These are phyloP conservation scores for Xiphophorus birchmanni DNA, from an alignment of 2,797 vertebrate species.

Conservation along the genomic window DNA sequence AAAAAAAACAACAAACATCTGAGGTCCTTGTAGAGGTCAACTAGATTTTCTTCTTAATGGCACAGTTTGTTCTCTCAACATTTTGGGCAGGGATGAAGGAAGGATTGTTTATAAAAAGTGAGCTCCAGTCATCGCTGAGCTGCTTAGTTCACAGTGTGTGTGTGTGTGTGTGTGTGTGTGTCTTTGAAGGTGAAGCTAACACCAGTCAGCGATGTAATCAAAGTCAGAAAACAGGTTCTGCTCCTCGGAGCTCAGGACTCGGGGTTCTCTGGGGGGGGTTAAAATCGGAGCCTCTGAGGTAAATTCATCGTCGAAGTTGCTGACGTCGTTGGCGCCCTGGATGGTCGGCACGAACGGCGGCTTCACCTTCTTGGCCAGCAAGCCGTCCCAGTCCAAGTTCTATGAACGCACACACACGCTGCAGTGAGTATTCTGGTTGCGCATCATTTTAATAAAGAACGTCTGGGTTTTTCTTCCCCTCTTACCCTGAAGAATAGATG, in stretches of 20 bases:
- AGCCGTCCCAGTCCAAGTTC: slow-evolving; percentile 92
- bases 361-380: slow-evolving; percentile 94
- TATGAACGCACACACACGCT: slow-evolving; percentile 51
- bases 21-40: slow-evolving; percentile 37
- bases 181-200: slow-evolving; percentile 80
- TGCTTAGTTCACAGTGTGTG: slow-evolving; percentile 72
- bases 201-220: slow-evolving; percentile 99
- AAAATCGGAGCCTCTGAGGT: slow-evolving; percentile 98
- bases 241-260: slow-evolving; percentile 89
- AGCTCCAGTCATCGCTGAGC: slow-evolving; percentile 83
- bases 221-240: slow-evolving; percentile 97
- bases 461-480: neutral
- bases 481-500: slow-evolving; percentile 97
- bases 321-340: slow-evolving; percentile 93
- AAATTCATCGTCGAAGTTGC: slow-evolving; percentile 99
- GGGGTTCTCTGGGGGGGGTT: slow-evolving; percentile 95
- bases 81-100: slow-evolving; percentile 36
- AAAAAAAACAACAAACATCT: slow-evolving; percentile 39
- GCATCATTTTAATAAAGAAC: too few relatives aligned
- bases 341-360: slow-evolving; percentile 96
- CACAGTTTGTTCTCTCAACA: slow-evolving; percentile 74
- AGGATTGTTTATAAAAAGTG: slow-evolving; percentile 30
- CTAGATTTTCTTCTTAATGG: slow-evolving; percentile 80
- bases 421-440: neutral
- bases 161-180: neutral